Evolutionary conservation across 2,888 invertebrate genomes (phyloP).

Genomic region (Drosophila quinaria): DNA sequence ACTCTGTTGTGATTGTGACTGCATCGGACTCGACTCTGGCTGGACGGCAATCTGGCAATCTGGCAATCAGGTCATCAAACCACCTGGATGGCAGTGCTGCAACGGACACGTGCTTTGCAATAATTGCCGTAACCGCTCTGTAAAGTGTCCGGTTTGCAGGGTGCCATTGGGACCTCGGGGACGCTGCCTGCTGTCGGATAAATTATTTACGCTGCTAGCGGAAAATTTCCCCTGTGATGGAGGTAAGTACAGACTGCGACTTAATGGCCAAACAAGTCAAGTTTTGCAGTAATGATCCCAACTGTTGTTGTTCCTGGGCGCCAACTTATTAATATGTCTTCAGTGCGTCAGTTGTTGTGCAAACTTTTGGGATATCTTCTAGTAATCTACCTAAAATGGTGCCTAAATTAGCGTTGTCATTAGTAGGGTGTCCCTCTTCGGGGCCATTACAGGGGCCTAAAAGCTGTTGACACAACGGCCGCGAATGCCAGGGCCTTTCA

Average conservation of each 20-base stretch:
- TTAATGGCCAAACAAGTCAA: constrained; percentile 26
- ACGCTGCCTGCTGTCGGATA: constrained; percentile 86
- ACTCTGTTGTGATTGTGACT: constrained; percentile 5
- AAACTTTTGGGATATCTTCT: constrained; percentile 47
- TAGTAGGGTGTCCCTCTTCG: constrained; percentile 47
- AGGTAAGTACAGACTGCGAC: constrained; percentile 69
- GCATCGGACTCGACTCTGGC: constrained; percentile 3
- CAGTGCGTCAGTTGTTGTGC: constrained; percentile 54
- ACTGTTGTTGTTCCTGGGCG: constrained; percentile 22
- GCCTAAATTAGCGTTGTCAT: constrained; percentile 73
- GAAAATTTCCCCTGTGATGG: constrained; percentile 85
- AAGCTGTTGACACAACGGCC: constrained; percentile 24
- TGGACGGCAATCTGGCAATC: constrained; percentile 68
- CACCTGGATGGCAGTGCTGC: constrained; percentile 86
- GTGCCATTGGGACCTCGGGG: constrained; percentile 86
- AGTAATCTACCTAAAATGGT: constrained; percentile 51
- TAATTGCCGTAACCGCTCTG: constrained; percentile 86
- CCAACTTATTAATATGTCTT: constrained; percentile 61
- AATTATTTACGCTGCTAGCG: constrained; percentile 85
- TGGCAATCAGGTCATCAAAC: constrained; percentile 83
- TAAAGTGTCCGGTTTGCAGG: constrained; percentile 86
- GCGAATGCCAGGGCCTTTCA: constrained; percentile 27
- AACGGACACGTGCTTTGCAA: constrained; percentile 86
- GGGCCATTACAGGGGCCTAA: constrained; percentile 16
- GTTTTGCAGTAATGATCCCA: constrained; percentile 34